These are phyloP conservation scores for Papio anubis DNA, from an alignment of 2,113 vertebrate species.

Conservation along the genomic window DNA sequence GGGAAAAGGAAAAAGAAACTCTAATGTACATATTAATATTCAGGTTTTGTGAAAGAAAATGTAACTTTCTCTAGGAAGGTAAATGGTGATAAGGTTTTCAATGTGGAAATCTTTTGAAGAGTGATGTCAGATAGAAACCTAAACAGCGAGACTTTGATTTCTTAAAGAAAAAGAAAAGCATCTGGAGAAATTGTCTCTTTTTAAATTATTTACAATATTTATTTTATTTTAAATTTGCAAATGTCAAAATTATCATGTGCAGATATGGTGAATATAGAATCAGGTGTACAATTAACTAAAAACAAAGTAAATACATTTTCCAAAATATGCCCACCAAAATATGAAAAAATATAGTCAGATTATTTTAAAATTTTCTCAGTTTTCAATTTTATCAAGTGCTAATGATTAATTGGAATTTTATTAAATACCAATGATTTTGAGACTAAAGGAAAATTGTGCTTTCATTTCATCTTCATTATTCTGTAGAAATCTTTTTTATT, in stretches of 20 bases:
- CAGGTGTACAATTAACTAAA: neutral
- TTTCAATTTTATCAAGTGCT: neutral
- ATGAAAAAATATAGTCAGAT: neutral
- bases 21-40: slow-evolving; percentile 54
- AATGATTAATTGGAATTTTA: neutral
- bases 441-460: neutral
- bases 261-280: neutral
- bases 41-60: slow-evolving; percentile 46
- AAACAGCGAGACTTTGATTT: neutral
- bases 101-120: neutral
- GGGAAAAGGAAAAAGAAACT: slow-evolving; percentile 13
- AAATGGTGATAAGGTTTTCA: slow-evolving; percentile 33
- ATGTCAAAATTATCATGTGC: neutral
- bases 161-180: neutral
- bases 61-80: neutral
- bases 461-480: neutral
- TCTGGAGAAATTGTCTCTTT: neutral
- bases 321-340: neutral
- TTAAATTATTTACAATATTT: neutral
- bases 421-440: neutral
- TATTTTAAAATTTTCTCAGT: slow-evolving; percentile 10
- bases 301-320: neutral
- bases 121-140: neutral
- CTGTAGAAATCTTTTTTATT: neutral
- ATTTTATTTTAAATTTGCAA: neutral